Conservation (phyloP, 2,888 invertebrate genomes). For the Cremastinae sp. region DNA sequence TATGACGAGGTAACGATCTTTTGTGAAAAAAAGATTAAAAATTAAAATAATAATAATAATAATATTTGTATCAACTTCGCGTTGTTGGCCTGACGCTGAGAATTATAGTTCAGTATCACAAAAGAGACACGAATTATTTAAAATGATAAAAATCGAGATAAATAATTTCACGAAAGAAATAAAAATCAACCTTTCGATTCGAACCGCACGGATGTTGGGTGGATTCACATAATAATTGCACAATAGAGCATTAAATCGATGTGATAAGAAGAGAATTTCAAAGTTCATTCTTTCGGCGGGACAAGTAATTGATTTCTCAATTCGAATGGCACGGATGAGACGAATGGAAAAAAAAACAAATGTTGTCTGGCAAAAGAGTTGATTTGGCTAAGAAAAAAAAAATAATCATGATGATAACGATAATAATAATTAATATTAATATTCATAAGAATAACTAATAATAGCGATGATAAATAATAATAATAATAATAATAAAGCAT, state of each 20-base stretch:
- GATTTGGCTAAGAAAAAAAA: background rate
- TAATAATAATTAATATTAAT: conserved; percentile 1
- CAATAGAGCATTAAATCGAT: background rate
- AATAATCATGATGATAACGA: background rate
- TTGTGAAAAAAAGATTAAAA: conserved; percentile 65
- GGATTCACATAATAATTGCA: background rate
- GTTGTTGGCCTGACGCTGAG: conserved; percentile 24
- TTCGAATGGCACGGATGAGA: conserved; percentile 17
- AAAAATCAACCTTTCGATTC: conserved; percentile 24
- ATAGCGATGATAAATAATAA: conserved; percentile 6
- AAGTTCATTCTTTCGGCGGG: background rate
- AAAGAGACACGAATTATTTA: background rate
- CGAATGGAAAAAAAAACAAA: conserved; percentile 5
- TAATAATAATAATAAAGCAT: conserved; percentile 17
- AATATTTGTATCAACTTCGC: conserved; percentile 65
- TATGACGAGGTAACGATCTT: conserved; percentile 64
- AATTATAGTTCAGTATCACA: conserved; percentile 13
- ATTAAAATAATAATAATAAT: conserved; percentile 48
- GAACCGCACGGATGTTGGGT: background rate
- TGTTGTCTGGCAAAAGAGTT: background rate
- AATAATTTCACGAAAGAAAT: conserved; percentile 6
- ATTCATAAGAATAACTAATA: background rate
- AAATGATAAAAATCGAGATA: background rate
- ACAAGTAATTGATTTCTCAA: conserved; percentile 7
- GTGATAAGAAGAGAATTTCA: too few relatives aligned